Evolutionary conservation across 1,140 invertebrate species (phyloP).

Genomic region (Ceratosolen solmsi): DNA sequence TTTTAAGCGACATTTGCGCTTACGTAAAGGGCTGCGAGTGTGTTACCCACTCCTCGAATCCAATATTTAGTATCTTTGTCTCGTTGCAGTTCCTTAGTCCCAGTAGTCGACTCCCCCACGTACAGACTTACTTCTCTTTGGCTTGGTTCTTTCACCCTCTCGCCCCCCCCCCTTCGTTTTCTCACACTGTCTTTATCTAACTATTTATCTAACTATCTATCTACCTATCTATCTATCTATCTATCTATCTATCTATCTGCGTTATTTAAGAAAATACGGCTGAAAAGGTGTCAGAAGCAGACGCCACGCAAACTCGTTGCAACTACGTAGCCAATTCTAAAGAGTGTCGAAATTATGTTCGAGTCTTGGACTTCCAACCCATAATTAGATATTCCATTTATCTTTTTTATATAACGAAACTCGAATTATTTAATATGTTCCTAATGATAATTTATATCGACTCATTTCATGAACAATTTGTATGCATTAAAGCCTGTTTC

Average conservation of each 20-base stretch:
- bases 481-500: no score
- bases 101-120: neutral
- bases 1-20: neutral
- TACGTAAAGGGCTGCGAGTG: neutral
- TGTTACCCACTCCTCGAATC: neutral
- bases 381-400: neutral
- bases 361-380: neutral
- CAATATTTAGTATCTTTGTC: conserved; percentile 50
- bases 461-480: no score
- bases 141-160: neutral
- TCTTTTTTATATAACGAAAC: no score
- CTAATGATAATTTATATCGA: no score
- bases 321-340: conserved; percentile 12
- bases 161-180: no score
- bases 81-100: neutral
- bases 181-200: no score
- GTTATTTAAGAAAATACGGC: conserved; percentile 58
- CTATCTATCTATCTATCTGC: neutral
- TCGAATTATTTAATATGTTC: no score
- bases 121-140: neutral
- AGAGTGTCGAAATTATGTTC: conserved; percentile 12
- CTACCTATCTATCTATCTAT: neutral
- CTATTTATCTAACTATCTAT: neutral
- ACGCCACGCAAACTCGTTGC: conserved; percentile 31
- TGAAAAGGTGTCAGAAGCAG: conserved; percentile 59